A percentile compares a stretch with the other conserved stretches of the same genome.
Evolutionary conservation across 2,797 vertebrate species (phyloP).

Genomic region (Anguilla obscura): DNA sequence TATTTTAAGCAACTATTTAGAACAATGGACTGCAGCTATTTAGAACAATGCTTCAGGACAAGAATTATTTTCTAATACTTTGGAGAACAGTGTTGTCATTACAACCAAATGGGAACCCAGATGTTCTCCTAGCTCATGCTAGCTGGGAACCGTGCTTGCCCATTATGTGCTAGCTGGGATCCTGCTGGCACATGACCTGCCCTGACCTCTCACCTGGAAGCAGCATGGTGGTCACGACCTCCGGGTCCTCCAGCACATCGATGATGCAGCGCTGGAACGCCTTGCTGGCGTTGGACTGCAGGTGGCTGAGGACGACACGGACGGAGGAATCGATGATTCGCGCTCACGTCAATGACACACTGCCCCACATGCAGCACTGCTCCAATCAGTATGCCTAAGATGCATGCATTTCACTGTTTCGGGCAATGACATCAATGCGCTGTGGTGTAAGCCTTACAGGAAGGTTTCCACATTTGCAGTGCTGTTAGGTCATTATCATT

Average conservation of each 20-base stretch:
- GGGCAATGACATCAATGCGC: neutral
- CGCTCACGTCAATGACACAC: neutral
- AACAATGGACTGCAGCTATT: neutral
- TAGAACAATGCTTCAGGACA: neutral
- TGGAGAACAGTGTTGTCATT: neutral
- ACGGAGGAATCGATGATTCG: neutral
- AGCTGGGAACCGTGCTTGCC: neutral
- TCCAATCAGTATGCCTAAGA: neutral
- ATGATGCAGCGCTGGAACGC: slow-evolving; percentile 86
- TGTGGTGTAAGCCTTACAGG: neutral
- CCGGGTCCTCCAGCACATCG: slow-evolving; percentile 85
- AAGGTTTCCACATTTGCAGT: neutral
- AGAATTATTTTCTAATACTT: neutral
- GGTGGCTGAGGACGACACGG: slow-evolving; percentile 70
- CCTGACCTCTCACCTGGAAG: slow-evolving; percentile 79
- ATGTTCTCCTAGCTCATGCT: neutral
- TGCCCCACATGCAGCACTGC: neutral
- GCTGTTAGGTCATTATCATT: neutral
- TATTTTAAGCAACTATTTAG: no score
- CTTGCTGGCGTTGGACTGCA: slow-evolving; percentile 87
- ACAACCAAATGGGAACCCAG: neutral
- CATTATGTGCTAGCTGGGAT: neutral
- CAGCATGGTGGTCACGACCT: slow-evolving; percentile 89
- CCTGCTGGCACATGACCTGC: neutral
- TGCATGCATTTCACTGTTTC: neutral